Base-by-base conservation (phyloP, 2,113 vertebrate genomes). In the Gobiocypris rarus region DNA sequence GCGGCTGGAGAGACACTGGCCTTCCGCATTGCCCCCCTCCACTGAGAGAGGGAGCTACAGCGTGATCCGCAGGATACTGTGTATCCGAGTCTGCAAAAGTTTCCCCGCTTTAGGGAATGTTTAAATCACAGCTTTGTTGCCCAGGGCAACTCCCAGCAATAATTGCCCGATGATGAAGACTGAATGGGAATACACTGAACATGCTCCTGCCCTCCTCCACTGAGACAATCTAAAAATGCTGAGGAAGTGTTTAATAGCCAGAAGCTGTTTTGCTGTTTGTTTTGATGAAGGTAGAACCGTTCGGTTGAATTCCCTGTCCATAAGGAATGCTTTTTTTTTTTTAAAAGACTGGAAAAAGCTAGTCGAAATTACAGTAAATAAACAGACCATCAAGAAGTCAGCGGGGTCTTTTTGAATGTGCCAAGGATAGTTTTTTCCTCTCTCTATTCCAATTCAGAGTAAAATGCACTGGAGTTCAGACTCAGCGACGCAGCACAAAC, bases 211-310 rank as follows among this genome's bases (percentile, higher is more conserved):
- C 75, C 59, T n/a, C 34, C 38, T 79, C 65, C 79, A 10, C 79
- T 17, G 65, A 70, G 63, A 82, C 45, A n/a, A 54, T 52, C 31
- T 41, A 24, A n/a, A 69, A 70, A 22, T 41, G 79, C 65, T 41
- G 79, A 82, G 79, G 41, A 52, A 82, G 79, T 82, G 79, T 82
- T 82, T 70, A 70, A 22, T 9, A 70, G 77, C 77, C 77, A 65
- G 48, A 56, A 82, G 48, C 61, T 67, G 43, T 81, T 61, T 67
- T 70, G 65, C 43, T 81, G 43, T 70, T 70, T 70, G 45, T 70
- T 63, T 65, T 80, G 41, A 67, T 80, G 61, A 67, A 80, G 19
- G 65, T 26, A 54, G 34, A 65, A 67, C 5, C 50, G 19, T 81
- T 26, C n/a, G 11, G 19, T 43, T 81, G 31, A 52, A 70, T 9